Evolutionary conservation across 2,888 invertebrate genomes (phyloP).

Genomic region (Campaea margaritaria): DNA sequence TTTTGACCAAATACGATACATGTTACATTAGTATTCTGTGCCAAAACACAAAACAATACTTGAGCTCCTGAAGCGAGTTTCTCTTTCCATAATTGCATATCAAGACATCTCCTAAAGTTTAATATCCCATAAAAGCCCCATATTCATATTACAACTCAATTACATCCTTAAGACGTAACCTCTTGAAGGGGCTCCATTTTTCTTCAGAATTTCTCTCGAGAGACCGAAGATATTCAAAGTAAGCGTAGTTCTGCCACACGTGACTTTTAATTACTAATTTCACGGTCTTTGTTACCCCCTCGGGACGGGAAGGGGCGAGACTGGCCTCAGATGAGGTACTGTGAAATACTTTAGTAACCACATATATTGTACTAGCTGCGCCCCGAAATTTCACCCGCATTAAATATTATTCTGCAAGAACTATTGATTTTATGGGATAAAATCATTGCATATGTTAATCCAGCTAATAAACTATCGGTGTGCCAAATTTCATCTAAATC

Average conservation of each 20-base stretch:
- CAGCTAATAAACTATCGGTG: too few relatives aligned
- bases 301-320: constrained; percentile 54
- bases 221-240: constrained; percentile 54
- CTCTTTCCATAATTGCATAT: constrained; percentile 10
- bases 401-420: too few relatives aligned
- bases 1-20: too few relatives aligned
- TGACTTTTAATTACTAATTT: constrained; percentile 82
- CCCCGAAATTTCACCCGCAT: too few relatives aligned
- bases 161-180: constrained; percentile 16
- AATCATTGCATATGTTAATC: too few relatives aligned
- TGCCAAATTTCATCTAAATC: too few relatives aligned
- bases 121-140: constrained; percentile 23
- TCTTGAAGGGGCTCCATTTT: constrained; percentile 29
- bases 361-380: too few relatives aligned
- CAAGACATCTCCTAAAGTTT: constrained; percentile 13
- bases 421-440: too few relatives aligned
- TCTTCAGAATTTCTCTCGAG: constrained; percentile 38
- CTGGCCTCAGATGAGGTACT: constrained; percentile 50
- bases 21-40: too few relatives aligned
- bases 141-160: constrained; percentile 25
- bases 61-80: neutral
- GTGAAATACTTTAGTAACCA: constrained; percentile 27
- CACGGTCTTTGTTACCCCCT: constrained; percentile 73
- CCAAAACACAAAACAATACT: neutral
- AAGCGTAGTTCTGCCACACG: constrained; percentile 59